Evolutionary conservation across 2,888 invertebrate species (phyloP).

Genomic region (Ophonus ardosiacus): DNA sequence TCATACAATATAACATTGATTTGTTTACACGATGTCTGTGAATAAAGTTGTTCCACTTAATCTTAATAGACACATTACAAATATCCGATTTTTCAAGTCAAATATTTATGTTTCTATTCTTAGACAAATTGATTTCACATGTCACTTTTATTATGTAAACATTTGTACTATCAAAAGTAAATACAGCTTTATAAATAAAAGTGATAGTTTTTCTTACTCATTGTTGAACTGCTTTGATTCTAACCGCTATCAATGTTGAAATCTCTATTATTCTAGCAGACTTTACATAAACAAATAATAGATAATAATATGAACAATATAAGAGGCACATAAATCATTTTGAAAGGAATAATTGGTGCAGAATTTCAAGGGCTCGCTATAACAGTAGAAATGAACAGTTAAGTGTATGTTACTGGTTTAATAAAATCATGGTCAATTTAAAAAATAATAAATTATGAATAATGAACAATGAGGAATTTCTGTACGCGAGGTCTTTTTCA

Average conservation of each 20-base stretch:
- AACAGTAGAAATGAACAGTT: not conserved
- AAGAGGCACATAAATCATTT: slow-evolving; percentile 11
- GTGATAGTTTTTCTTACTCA: slow-evolving; percentile 6
- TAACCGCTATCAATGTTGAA: slow-evolving; percentile 5
- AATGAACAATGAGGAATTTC: not conserved
- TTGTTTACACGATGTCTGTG: not conserved
- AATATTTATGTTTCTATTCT: not conserved
- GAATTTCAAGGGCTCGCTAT: slow-evolving; percentile 26
- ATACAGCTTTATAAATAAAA: slow-evolving; percentile 11
- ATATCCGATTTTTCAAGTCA: not conserved
- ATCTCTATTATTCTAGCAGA: slow-evolving; percentile 20
- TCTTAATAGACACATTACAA: not conserved
- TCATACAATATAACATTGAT: not conserved
- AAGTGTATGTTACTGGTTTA: not conserved
- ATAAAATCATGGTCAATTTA: not conserved
- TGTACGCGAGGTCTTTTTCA: not conserved
- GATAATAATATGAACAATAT: slow-evolving; percentile 20
- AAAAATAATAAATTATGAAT: not conserved
- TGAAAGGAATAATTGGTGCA: slow-evolving; percentile 13
- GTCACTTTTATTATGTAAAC: not conserved
- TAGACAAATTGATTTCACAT: not conserved
- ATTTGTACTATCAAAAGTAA: not conserved
- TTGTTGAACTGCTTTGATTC: slow-evolving; percentile 13
- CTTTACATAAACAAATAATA: slow-evolving; percentile 33
- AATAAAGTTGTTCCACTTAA: not conserved